Evolutionary conservation across 2,888 invertebrate species (phyloP), one percentile per base, ranked within the genome.

Genomic region (Callyntrura guangdongensis): DNA sequence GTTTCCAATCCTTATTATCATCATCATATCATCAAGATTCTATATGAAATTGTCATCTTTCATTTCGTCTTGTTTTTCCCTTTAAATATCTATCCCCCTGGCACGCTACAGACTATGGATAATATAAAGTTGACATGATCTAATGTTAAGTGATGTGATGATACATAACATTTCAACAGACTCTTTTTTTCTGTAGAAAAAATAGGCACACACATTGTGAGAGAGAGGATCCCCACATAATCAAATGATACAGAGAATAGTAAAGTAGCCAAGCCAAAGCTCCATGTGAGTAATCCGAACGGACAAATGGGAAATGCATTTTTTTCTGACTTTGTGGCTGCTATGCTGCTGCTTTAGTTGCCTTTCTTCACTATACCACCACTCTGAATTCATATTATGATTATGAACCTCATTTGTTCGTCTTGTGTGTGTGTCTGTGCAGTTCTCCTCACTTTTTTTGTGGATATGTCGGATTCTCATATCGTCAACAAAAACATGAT

Each of bases 291-390:
- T 81, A 81, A 81, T 81, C 36, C 61, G 61, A 81, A 61, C 81
- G 59, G 81, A 61, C 81, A 81, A 81, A 81, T 81, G 81, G 59
- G 81, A 81, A 81, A 61, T 81, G 81, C 81, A 81, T 81, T 61
- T 81, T 81, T 59, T 79, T 56, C 81, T 61, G 61, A 56, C 53
- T 77, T 69, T 77, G 77, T 27, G 49, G 49, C 49, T 77, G 4
- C 25, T 69, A 20, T 27, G 36, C 36, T 27, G 36, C 36, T 69
- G n/a, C 61, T n/a, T 17, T 6, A 36, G 36, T 36, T 6, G 36
- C 36, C 61, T 8, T 69, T 27, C 11, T 64, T 64, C 20, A 2
- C 56, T 14, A 56, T 17, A 56, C n/a, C 17, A 4, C 56, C 17
- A 4, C 56, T 56, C 17, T 56, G 9, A 56, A n/a, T 36, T 6